Evolutionary conservation across 2,888 invertebrate genomes (phyloP).

Genomic region (Agriopis leucophaearia): DNA sequence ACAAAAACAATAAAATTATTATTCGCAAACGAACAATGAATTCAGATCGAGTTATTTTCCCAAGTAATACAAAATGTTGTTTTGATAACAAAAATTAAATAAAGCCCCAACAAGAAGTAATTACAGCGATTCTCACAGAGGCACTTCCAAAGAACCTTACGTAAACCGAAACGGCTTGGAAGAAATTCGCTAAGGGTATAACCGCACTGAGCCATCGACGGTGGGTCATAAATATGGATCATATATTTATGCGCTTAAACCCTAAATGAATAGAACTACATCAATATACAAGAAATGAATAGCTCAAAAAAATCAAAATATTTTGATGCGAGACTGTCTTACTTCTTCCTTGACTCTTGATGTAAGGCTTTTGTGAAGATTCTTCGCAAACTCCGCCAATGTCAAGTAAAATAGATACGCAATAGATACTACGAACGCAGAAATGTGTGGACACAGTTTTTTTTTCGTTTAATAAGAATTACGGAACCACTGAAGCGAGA

Average conservation of each 20-base stretch:
- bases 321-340: no score
- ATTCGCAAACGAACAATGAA: slow-evolving; percentile 21
- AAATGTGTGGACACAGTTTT: no score
- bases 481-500: not conserved
- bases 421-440: not conserved
- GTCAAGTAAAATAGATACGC: not conserved
- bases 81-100: slow-evolving; percentile 73
- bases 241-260: not conserved
- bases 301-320: not conserved
- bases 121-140: slow-evolving; percentile 78
- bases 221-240: not conserved
- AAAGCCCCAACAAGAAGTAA: slow-evolving; percentile 68
- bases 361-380: not conserved
- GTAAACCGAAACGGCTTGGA: slow-evolving; percentile 68
- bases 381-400: not conserved
- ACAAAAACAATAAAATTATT: slow-evolving; percentile 13
- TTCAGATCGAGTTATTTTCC: slow-evolving; percentile 45
- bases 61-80: slow-evolving; percentile 71
- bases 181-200: slow-evolving; percentile 67
- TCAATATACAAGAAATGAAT: not conserved
- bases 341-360: not conserved
- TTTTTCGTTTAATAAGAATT: not conserved
- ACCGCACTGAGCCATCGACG: slow-evolving; percentile 2
- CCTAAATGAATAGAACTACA: not conserved
- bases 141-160: slow-evolving; percentile 64